phyloP scores from a whole-genome alignment of 2,888 invertebrate species.

The Cheilosia impressa region DNA sequence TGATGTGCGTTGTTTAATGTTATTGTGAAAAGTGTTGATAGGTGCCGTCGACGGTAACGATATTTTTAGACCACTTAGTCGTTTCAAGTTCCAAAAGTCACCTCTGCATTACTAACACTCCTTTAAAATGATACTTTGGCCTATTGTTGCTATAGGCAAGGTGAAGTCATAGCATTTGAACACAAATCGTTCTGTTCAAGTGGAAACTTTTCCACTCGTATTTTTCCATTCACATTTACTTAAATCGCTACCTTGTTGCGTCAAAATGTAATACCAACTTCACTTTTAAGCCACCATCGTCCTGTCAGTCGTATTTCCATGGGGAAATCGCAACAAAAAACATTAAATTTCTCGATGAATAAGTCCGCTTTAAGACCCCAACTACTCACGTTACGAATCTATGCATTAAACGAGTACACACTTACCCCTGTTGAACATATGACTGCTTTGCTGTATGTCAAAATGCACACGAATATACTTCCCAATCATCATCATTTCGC shows the following conservation, averaged over 20 bases:
- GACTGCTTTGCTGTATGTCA: background rate
- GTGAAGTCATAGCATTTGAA: background rate
- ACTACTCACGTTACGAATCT: background rate
- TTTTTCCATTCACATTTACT: background rate
- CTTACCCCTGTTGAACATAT: constrained; percentile 27
- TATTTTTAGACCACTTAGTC: too few relatives aligned
- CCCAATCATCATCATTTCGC: constrained; percentile 1
- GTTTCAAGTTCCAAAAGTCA: too few relatives aligned
- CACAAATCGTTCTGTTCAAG: background rate
- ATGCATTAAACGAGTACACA: background rate
- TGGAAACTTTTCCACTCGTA: background rate
- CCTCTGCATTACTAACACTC: too few relatives aligned
- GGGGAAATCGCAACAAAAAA: constrained; percentile 2
- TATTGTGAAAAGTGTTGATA: too few relatives aligned
- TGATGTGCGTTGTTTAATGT: too few relatives aligned
- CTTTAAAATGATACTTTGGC: too few relatives aligned
- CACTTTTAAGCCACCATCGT: background rate
- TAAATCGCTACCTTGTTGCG: background rate
- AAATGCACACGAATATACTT: constrained; percentile 25
- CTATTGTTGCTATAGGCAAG: too few relatives aligned
- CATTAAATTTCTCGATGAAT: constrained; percentile 16
- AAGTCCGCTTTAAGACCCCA: constrained; percentile 1
- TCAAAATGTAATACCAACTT: constrained; percentile 10
- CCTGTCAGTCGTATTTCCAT: background rate
- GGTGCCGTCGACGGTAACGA: too few relatives aligned